Evolutionary conservation across 2,888 invertebrate species (phyloP).

Genomic region (Cosmopolites sordidus): DNA sequence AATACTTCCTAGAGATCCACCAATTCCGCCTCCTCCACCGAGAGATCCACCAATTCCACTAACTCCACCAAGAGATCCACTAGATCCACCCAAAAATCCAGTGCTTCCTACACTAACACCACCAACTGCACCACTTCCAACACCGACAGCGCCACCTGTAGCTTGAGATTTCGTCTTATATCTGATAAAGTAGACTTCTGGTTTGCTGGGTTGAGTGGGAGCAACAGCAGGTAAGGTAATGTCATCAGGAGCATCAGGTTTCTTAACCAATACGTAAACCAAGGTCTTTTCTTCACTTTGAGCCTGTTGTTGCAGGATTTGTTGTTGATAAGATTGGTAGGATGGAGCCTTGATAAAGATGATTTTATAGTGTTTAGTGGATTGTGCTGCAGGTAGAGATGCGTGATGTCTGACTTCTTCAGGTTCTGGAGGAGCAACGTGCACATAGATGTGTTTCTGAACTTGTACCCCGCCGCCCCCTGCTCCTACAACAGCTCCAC

Average conservation of each 20-base stretch:
- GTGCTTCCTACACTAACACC: slow-evolving; percentile 30
- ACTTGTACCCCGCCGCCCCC: slow-evolving; percentile 42
- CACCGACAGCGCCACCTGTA: slow-evolving; percentile 38
- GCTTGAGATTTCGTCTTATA: slow-evolving; percentile 68
- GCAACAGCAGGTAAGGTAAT: slow-evolving; percentile 74
- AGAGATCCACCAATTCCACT: slow-evolving; percentile 23
- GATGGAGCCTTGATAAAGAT: slow-evolving; percentile 88
- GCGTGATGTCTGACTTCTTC: slow-evolving; percentile 60
- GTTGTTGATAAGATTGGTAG: slow-evolving; percentile 48
- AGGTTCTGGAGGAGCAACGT: slow-evolving; percentile 83
- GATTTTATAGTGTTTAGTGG: slow-evolving; percentile 85
- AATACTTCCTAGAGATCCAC: no score
- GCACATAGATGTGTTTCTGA: slow-evolving; percentile 77
- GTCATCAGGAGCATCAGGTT: slow-evolving; percentile 78
- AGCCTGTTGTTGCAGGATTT: slow-evolving; percentile 41
- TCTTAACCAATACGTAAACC: slow-evolving; percentile 83
- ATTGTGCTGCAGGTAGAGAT: slow-evolving; percentile 62
- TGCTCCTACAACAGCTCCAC: slow-evolving; percentile 30
- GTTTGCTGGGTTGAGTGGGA: slow-evolving; percentile 81
- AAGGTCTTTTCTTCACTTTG: slow-evolving; percentile 84
- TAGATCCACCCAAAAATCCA: slow-evolving; percentile 22
- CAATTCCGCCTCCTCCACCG: slow-evolving; percentile 14
- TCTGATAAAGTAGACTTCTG: slow-evolving; percentile 86
- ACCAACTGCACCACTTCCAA: slow-evolving; percentile 41
- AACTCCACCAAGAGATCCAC: slow-evolving; percentile 23